Evolutionary conservation across 2,888 invertebrate species (phyloP).

Genomic region (Apotomis capreana): DNA sequence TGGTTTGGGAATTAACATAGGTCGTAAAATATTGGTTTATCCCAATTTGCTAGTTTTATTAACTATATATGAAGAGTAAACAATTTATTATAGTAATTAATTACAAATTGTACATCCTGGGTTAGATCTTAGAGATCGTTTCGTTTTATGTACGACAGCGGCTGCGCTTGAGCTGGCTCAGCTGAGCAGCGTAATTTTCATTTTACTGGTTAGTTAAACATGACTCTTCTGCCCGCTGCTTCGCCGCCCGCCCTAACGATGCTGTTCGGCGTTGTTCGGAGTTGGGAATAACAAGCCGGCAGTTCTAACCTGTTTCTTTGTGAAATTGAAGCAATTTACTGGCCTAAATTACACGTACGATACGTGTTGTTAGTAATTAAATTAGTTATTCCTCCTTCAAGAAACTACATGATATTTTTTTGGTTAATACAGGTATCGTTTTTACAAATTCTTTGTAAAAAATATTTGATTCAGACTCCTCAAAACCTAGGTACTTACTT

Average conservation of each 20-base stretch:
- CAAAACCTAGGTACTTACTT: no score
- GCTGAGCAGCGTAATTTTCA: conserved; percentile 4
- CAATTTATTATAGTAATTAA: no score
- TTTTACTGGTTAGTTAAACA: conserved; percentile 25
- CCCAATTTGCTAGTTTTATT: no score
- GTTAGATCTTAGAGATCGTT: background rate
- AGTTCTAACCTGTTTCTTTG: background rate
- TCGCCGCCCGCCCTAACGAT: background rate
- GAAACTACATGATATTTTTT: no score
- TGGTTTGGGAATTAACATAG: no score
- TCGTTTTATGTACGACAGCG: background rate
- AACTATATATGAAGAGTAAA: no score
- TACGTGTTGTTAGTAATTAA: background rate
- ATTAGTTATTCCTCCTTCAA: no score
- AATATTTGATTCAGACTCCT: no score
- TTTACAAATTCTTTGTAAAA: no score
- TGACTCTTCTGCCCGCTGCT: conserved; percentile 7
- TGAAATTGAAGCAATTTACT: background rate
- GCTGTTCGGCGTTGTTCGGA: background rate
- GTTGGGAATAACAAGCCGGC: conserved; percentile 3
- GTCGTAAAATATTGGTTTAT: no score
- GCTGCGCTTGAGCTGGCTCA: conserved; percentile 3
- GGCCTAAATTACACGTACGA: background rate
- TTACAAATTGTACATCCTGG: background rate
- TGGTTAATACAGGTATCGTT: no score